Base-by-base conservation (phyloP, 2,888 invertebrate species). In the Rhingia campestris region DNA sequence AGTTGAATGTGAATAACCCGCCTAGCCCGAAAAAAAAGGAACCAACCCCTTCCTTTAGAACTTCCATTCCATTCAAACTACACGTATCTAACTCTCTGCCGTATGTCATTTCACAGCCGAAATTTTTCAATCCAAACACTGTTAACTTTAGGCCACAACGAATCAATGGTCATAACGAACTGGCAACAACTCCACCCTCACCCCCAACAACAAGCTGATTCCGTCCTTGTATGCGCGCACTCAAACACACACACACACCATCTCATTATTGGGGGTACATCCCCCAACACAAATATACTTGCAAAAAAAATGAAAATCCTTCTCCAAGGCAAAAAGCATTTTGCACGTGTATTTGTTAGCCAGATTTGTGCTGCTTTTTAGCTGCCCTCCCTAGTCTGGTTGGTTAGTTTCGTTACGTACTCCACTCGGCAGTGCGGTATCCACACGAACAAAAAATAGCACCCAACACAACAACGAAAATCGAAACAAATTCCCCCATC, bases 321-420 rank as follows among this genome's bases (percentile, higher is more conserved):
- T 84, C 69, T 54, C 70, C 72, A 69, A 64, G 67, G 10, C 53
- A 63, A 22, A n/a, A 22, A 9, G 3, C 58, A 30, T 30, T 12
- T 9, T 63, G 3, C 33, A 35, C 32, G 12, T 61, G 73, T 75
- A 58, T 66, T 14, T 77, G 76, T 81, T 54, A 72, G 81, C 66
- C 61, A 72, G 59, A 53, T 64, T 56, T 70, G 22, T 22, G 49
- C 49, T 77, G 76, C 59, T 81, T 76, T 77, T 70, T 74, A 80
- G 79, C 72, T 80, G 84, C 74, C 82, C 82, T 79, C 74, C 82
- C 73, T 69, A 79, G 82, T 32, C 84, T 84, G 84, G 84, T 84
- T 84, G 84, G 84, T 84, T 84, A 84, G 84, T 84, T 84, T 51
- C 74, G 64, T 75, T 64, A 70, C 84, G 84, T 72, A 74, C 84